A percentile compares a stretch with the other conserved stretches of the same genome.
Evolutionary conservation across 2,888 invertebrate genomes (phyloP).

Genomic region (Malacosoma neustria): DNA sequence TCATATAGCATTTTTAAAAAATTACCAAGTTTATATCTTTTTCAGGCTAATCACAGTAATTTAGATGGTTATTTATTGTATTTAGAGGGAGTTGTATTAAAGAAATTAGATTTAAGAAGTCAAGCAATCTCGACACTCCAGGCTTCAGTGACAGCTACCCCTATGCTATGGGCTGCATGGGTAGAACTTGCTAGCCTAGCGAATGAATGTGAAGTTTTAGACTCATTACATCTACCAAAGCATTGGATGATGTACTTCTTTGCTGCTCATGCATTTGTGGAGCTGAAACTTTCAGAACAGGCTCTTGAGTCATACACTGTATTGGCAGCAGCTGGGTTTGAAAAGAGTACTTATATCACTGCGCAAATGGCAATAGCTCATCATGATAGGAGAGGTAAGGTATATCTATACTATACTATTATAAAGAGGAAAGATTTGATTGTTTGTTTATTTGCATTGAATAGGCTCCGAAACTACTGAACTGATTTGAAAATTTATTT

Average conservation of each 20-base stretch:
- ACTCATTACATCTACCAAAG: constrained; percentile 80
- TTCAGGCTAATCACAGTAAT: constrained; percentile 74
- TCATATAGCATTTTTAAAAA: too few species aligned
- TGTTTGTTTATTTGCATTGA: too few species aligned
- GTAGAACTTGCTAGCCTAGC: constrained; percentile 91
- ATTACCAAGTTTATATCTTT: constrained; percentile 11
- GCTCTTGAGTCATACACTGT: constrained; percentile 88
- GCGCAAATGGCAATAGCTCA: constrained; percentile 95
- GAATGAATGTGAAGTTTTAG: constrained; percentile 84
- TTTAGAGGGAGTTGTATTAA: constrained; percentile 92
- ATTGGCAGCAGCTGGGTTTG: constrained; percentile 86
- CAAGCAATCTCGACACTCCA: constrained; percentile 87
- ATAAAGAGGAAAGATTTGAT: too few species aligned
- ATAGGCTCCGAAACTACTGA: too few species aligned
- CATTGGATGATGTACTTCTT: constrained; percentile 98
- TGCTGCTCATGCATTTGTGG: constrained; percentile 90
- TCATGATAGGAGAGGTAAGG: constrained; percentile 90
- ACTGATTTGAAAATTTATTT: too few species aligned
- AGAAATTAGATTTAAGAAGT: constrained; percentile 85
- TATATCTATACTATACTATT: too few species aligned
- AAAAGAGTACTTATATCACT: constrained; percentile 90
- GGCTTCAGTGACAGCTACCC: constrained; percentile 84
- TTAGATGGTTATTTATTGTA: constrained; percentile 92
- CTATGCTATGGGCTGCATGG: constrained; percentile 97
- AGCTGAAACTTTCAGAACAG: constrained; percentile 92